These are phyloP conservation scores for Cebus imitator DNA, from an alignment of 2,113 vertebrate genomes.

Conservation along the genomic window DNA sequence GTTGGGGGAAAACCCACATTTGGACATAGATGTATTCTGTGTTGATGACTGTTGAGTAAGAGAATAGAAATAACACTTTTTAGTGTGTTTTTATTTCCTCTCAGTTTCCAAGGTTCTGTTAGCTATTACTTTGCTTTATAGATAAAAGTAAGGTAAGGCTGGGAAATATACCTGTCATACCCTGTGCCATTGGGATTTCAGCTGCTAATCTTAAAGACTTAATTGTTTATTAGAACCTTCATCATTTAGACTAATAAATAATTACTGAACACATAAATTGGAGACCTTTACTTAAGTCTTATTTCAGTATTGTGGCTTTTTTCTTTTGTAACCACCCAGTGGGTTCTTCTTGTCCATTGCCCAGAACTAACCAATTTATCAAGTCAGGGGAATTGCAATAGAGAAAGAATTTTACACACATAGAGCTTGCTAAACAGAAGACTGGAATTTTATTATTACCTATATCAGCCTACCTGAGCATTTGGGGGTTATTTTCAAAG, in stretches of 20 bases:
- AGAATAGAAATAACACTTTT: not conserved
- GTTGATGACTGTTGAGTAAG: not conserved
- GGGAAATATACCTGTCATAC: not conserved
- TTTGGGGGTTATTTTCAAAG: too few relatives aligned
- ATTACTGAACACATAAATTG: not conserved
- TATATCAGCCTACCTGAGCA: too few relatives aligned
- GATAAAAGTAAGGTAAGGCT: constrained; percentile 10
- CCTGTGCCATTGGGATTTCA: not conserved
- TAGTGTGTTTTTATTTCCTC: not conserved
- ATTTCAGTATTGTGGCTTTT: not conserved
- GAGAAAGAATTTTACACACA: too few relatives aligned
- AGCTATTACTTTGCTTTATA: constrained; percentile 6
- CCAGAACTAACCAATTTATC: too few relatives aligned
- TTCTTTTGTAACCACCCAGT: too few relatives aligned
- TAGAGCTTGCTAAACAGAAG: too few relatives aligned
- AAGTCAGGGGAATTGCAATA: too few relatives aligned
- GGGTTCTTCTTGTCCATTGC: too few relatives aligned
- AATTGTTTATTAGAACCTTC: constrained; percentile 1
- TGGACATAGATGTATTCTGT: not conserved
- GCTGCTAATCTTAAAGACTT: not conserved
- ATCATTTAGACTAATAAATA: not conserved
- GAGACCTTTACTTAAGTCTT: not conserved
- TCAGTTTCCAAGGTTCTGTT: not conserved
- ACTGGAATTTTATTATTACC: too few relatives aligned
- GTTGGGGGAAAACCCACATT: not conserved